These are phyloP conservation scores for Clarias gariepinus DNA, from an alignment of 2,113 vertebrate species.

Conservation along the genomic window DNA sequence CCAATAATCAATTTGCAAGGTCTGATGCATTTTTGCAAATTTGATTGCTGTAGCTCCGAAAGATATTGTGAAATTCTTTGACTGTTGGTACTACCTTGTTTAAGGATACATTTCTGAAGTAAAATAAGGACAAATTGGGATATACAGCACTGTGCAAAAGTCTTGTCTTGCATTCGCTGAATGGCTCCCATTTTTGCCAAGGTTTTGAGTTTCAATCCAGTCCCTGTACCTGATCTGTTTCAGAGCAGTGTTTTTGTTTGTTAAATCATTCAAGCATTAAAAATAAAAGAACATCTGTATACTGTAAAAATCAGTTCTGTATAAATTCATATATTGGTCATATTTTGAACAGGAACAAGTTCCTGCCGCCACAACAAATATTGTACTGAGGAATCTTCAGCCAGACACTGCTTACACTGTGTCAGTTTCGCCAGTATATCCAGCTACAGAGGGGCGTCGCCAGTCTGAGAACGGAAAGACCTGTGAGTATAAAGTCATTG, in stretches of 20 bases:
- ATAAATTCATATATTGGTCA: not conserved
- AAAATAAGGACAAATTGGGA: not conserved
- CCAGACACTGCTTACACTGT: constrained; percentile 87
- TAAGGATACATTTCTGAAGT: not conserved
- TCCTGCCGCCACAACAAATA: constrained; percentile 81
- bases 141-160: not conserved
- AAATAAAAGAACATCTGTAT: too few relatives aligned
- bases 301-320: too few relatives aligned
- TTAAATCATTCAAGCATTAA: too few relatives aligned
- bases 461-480: constrained; percentile 92
- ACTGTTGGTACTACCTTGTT: not conserved
- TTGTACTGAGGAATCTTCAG: constrained; percentile 86
- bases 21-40: constrained; percentile 4
- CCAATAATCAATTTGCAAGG: constrained; percentile 9
- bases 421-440: constrained; percentile 83
- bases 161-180: too few relatives aligned
- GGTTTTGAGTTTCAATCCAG: too few relatives aligned
- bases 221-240: too few relatives aligned
- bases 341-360: constrained; percentile 78
- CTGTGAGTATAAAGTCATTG: constrained; percentile 67
- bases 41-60: not conserved
- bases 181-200: too few relatives aligned
- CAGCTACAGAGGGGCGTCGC: constrained; percentile 83
- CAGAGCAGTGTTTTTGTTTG: too few relatives aligned
- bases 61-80: not conserved